These are phyloP conservation scores for Agonopterix heracliana DNA, from an alignment of 2,888 invertebrate genomes.

Conservation along the genomic window DNA sequence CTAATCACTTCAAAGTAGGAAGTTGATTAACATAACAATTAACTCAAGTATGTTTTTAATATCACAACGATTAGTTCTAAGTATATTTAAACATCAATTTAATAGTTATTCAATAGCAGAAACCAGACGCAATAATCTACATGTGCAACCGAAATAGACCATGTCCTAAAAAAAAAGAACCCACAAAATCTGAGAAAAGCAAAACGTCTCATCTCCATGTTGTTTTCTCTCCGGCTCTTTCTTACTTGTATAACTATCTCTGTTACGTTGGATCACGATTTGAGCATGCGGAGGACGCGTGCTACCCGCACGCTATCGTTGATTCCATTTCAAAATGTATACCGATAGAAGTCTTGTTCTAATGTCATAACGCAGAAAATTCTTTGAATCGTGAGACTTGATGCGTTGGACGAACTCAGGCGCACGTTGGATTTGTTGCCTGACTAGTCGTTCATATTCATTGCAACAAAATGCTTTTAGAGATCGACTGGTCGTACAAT, in stretches of 20 bases:
- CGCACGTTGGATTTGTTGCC: no score
- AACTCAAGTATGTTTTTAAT: not conserved
- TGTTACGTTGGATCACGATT: conserved; percentile 20
- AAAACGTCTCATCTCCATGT: conserved; percentile 26
- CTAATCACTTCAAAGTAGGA: no score
- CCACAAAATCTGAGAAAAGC: conserved; percentile 18
- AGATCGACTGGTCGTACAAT: no score
- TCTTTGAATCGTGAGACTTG: no score
- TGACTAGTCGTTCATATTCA: no score
- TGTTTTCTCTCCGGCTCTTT: conserved; percentile 42
- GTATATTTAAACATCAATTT: conserved; percentile 11
- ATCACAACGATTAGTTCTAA: conserved; percentile 1
- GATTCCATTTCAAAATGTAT: no score
- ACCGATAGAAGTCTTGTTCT: no score
- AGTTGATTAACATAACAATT: no score
- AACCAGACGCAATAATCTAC: not conserved
- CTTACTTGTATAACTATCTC: conserved; percentile 23
- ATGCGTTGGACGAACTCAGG: no score
- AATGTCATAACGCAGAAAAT: no score
- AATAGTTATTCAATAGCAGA: conserved; percentile 3
- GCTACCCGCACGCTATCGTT: conserved; percentile 15
- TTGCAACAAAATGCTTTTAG: no score
- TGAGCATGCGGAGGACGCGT: conserved; percentile 35
- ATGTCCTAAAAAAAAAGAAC: conserved; percentile 7
- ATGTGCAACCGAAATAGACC: conserved; percentile 2